Percentiles rank a stretch among this genome's conserved stretches.
Conservation (phyloP, 1,140 invertebrate species). For the Conus betulinus region DNA sequence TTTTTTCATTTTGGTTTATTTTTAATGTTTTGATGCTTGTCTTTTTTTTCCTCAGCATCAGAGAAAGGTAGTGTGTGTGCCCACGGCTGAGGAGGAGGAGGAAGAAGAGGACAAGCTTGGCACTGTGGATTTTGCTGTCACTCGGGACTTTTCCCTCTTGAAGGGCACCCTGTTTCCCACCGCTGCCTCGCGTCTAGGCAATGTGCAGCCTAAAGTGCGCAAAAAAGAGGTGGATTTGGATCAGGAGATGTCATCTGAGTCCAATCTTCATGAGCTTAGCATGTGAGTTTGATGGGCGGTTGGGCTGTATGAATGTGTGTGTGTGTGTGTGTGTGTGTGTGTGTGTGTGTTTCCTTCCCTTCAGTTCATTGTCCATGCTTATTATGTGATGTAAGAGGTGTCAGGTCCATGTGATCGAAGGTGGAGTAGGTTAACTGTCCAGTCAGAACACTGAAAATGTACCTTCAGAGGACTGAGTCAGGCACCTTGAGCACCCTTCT, state of each 20-base stretch:
- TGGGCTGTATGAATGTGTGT: not conserved
- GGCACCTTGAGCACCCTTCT: too few relatives aligned
- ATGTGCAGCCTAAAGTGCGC: conserved; percentile 55
- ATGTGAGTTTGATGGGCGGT: conserved; percentile 72
- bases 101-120: conserved; percentile 40
- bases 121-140: conserved; percentile 65
- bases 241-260: conserved; percentile 52
- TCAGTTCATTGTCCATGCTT: too few relatives aligned
- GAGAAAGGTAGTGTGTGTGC: conserved; percentile 53
- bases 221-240: conserved; percentile 48
- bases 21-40: not conserved
- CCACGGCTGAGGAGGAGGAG: conserved; percentile 58
- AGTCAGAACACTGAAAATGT: too few relatives aligned
- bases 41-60: conserved; percentile 16
- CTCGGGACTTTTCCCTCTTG: conserved; percentile 57
- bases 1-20: not conserved
- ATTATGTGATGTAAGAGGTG: too few relatives aligned
- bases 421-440: too few relatives aligned
- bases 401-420: too few relatives aligned
- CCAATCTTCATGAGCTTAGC: conserved; percentile 79
- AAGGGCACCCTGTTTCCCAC: conserved; percentile 41
- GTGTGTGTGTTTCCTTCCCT: not conserved
- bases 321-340: not conserved
- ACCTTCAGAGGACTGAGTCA: too few relatives aligned
- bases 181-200: conserved; percentile 13